Conservation (phyloP, 2,888 invertebrate species). For the Malthinus flaveolus region DNA sequence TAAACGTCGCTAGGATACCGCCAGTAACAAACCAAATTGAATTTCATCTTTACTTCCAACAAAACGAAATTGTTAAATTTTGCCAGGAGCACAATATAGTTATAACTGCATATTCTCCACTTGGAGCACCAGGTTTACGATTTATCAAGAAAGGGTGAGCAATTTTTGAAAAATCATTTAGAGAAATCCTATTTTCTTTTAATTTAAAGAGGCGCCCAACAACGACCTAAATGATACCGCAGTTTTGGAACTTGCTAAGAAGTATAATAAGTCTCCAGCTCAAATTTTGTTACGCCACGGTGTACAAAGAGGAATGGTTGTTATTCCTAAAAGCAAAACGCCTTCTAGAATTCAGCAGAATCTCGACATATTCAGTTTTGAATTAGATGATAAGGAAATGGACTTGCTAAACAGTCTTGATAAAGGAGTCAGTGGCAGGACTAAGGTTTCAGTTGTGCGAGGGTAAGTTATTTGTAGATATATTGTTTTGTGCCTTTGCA, state of each 20-base stretch:
- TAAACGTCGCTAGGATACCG: constrained; percentile 59
- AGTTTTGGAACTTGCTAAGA: constrained; percentile 50
- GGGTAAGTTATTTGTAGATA: constrained; percentile 59
- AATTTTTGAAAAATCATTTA: no score
- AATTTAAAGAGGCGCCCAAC: no score
- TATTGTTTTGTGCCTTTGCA: no score
- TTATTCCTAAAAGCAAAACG: constrained; percentile 85
- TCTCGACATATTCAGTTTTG: constrained; percentile 74
- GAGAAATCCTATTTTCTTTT: background rate
- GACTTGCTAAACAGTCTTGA: constrained; percentile 64
- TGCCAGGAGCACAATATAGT: constrained; percentile 51
- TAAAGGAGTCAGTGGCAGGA: constrained; percentile 64
- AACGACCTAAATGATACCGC: no score
- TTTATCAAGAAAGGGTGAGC: background rate
- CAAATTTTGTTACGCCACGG: constrained; percentile 74
- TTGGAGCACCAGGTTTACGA: constrained; percentile 67
- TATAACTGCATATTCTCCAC: constrained; percentile 68
- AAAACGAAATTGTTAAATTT: constrained; percentile 54
- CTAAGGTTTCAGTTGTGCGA: constrained; percentile 70
- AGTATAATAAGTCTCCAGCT: constrained; percentile 70
- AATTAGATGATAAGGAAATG: constrained; percentile 66
- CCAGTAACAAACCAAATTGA: constrained; percentile 70
- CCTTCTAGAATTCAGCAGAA: constrained; percentile 74
- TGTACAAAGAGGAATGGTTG: constrained; percentile 71
- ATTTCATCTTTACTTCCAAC: constrained; percentile 56